Evolutionary conservation across 2,797 vertebrate genomes (phyloP), one percentile per base, ranked within the genome.

Genomic region (Clamator glandarius): DNA sequence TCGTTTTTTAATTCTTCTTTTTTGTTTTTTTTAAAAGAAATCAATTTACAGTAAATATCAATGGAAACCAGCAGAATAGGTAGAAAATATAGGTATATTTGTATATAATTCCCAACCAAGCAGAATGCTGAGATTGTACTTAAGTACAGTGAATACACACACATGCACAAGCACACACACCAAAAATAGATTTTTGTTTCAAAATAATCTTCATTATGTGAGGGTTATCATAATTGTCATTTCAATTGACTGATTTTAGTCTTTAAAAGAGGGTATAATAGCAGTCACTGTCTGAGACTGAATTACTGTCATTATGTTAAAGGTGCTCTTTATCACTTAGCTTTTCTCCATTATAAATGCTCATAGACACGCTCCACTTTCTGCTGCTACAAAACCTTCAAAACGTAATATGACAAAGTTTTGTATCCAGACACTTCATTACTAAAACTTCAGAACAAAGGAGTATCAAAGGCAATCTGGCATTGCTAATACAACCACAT

Each of bases 191-290:
- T 61, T 93, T 95, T 95, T 90, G 78, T 96, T 97, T 96, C 89
- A 96, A 94, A 96, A 97, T 96, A 96, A 92, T 93, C 95, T 95
- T 96, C 83, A 78, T 95, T 95, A 88, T 90, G 63, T 62, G 35
- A 88, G 70, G 70, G 93, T 96, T 84, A 90, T 94, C 94, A 94
- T 96, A 97, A 96, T 95, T 94, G 89, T 93, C 95, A 94, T 95
- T 97, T 97, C 93, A 95, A 84, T 95, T 94, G 96, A 96, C 84
- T 95, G 93, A 97, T 95, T 96, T 93, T 95, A 74, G 88, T 96
- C 96, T 95, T 94, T 96, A 94, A 96, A 96, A 92, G 91, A 80
- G 36, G 59, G 44, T 93, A 83, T 96, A 91, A 93, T 96, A 94
- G 95, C 84, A 96, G 88, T 95, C 95, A 68, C 92, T 89, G 67